phyloP scores from a whole-genome alignment of 2,888 invertebrate species.

The Heliconius ethilla region DNA sequence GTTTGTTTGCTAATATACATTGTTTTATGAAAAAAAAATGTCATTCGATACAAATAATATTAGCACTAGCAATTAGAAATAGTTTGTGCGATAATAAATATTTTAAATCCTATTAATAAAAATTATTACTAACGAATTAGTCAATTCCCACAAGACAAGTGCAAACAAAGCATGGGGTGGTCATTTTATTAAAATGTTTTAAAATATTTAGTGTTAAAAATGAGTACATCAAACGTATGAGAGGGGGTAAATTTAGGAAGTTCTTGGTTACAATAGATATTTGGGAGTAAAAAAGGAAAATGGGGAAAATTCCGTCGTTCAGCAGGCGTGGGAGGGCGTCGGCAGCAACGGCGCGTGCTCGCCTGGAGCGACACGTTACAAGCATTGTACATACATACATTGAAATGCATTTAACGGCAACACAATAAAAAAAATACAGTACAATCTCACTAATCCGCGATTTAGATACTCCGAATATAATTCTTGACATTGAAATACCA shows the following conservation, averaged over 20 bases:
- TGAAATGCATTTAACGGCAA: slow-evolving; percentile 19
- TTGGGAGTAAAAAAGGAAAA: slow-evolving; percentile 9
- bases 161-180: slow-evolving; percentile 13
- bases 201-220: slow-evolving; percentile 11
- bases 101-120: slow-evolving; percentile 19
- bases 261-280: neutral
- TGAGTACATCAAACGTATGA: neutral
- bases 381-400: slow-evolving; percentile 33
- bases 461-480: neutral
- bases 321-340: slow-evolving; percentile 61
- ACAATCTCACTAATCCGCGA: neutral
- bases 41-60: neutral
- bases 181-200: slow-evolving; percentile 18
- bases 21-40: neutral
- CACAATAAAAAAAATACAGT: neutral
- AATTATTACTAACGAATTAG: neutral
- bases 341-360: slow-evolving; percentile 75
- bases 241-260: neutral
- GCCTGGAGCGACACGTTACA: slow-evolving; percentile 59
- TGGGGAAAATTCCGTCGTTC: slow-evolving; percentile 51
- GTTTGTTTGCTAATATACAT: no score
- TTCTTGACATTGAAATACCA: no score
- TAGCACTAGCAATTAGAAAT: neutral
- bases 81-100: slow-evolving; percentile 16
- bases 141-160: slow-evolving; percentile 4